Evolutionary conservation across 1,140 invertebrate genomes (phyloP), one percentile per base, ranked within the genome.

Genomic region (Medauroidea extradentata): DNA sequence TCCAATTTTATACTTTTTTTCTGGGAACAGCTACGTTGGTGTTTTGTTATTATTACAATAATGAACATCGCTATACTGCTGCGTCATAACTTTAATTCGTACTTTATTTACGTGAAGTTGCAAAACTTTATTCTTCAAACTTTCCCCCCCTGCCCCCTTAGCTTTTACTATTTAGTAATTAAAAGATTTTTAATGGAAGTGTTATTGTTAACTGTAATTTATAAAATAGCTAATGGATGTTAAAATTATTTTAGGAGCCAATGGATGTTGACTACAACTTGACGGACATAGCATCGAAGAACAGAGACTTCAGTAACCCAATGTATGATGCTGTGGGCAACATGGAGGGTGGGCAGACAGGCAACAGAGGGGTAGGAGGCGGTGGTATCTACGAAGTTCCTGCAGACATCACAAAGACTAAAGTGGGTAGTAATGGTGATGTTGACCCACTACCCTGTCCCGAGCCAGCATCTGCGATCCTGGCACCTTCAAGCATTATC

Each of bases 221-320:
- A 18, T 16, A 16, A 38, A 4, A 38, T 14, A 19, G 43, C 3
- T 18, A 23, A 5, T 27, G 14, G 4, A 4, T 4, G 14, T 3
- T 55, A 16, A 42, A 16, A 39, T 8, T 53, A 14, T 18, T 56
- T 46, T 23, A 57, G 56, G 60, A 83, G 64, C 79, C 82, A 1
- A 68, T 87, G 61, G 88, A 93, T 67, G 86, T 86, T 25, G 88
- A 89, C 41, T 92, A 91, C 72, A 87, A 84, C 65, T 74, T 91
- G 51, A 82, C 83, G 43, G 85, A 89, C 48, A 80, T 88, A 27
- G 80, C 81, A 61, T 78, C 77, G 59, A 91, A 91, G 72, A 87
- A 86, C 51, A 81, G 93, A 52, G 93, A 97, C 75, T 96, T 97
- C 76, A 90, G 88, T 68, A 97, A 96, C 78, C 94, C 94, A 9